Evolutionary conservation across 2,113 vertebrate genomes (phyloP).

Genomic region (Phycodurus eques): DNA sequence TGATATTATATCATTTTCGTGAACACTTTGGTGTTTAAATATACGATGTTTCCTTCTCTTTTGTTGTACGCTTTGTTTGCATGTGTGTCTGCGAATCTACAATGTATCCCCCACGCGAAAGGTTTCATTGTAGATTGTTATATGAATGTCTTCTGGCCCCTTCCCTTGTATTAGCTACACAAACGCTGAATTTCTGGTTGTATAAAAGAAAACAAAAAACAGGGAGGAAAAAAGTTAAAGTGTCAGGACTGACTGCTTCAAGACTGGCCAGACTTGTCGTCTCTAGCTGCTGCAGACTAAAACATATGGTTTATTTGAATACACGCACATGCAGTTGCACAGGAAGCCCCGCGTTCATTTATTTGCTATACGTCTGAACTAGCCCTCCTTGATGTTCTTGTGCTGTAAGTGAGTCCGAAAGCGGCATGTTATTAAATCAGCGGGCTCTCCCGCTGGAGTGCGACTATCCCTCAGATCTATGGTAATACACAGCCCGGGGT

Average conservation of each 20-base stretch:
- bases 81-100: too few species aligned
- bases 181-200: background rate
- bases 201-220: background rate
- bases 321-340: constrained; percentile 14
- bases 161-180: too few species aligned
- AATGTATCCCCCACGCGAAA: background rate
- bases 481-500: constrained; percentile 69
- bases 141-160: too few species aligned
- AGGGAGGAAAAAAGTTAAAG: constrained; percentile 11
- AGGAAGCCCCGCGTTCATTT: constrained; percentile 57
- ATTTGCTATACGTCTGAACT: constrained; percentile 64
- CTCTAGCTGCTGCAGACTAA: constrained; percentile 23
- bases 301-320: constrained; percentile 50
- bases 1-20: too few species aligned
- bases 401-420: constrained; percentile 64
- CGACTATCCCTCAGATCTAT: constrained; percentile 73
- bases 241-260: background rate
- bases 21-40: background rate
- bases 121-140: background rate
- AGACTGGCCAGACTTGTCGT: constrained; percentile 20
- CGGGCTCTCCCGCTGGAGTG: constrained; percentile 59
- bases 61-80: too few species aligned
- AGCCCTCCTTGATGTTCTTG: constrained; percentile 55
- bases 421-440: constrained; percentile 70
- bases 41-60: too few species aligned